Evolutionary conservation across 2,113 vertebrate genomes (phyloP).

Genomic region (Chrysemys picta): DNA sequence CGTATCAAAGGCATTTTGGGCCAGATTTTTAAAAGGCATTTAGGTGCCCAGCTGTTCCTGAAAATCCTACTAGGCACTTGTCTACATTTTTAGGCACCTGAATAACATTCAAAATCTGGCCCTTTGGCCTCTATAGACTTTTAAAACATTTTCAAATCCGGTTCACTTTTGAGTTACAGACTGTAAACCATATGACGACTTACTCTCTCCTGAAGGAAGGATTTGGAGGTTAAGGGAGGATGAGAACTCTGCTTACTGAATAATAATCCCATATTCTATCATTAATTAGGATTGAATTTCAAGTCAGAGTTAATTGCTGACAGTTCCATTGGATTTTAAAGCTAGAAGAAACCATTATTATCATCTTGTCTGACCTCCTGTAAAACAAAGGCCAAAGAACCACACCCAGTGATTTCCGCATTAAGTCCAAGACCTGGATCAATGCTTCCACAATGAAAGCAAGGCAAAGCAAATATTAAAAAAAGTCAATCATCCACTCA

Average conservation of each 20-base stretch:
- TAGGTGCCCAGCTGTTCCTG: neutral
- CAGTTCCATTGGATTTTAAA: neutral
- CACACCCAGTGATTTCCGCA: neutral
- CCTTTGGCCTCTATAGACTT: neutral
- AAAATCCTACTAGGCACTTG: rapidly evolving
- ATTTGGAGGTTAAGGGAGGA: neutral
- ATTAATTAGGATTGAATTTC: neutral
- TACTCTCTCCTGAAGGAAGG: neutral
- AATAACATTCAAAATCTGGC: neutral
- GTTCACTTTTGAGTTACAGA: neutral
- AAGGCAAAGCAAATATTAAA: neutral
- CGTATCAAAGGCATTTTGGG: neutral
- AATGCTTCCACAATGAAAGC: neutral
- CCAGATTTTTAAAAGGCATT: neutral
- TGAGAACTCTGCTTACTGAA: neutral
- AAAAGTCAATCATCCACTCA: neutral
- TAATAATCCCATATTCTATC: neutral
- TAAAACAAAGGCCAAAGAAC: neutral
- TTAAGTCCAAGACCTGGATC: neutral
- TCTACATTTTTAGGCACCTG: rapidly evolving
- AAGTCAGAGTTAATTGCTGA: neutral
- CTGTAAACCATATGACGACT: neutral
- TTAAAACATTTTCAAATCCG: neutral
- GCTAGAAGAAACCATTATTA: neutral
- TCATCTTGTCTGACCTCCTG: neutral